A percentile compares a stretch with the other conserved stretches of the same genome.
Conservation (phyloP, 2,113 vertebrate species). For the Columbina picui region DNA sequence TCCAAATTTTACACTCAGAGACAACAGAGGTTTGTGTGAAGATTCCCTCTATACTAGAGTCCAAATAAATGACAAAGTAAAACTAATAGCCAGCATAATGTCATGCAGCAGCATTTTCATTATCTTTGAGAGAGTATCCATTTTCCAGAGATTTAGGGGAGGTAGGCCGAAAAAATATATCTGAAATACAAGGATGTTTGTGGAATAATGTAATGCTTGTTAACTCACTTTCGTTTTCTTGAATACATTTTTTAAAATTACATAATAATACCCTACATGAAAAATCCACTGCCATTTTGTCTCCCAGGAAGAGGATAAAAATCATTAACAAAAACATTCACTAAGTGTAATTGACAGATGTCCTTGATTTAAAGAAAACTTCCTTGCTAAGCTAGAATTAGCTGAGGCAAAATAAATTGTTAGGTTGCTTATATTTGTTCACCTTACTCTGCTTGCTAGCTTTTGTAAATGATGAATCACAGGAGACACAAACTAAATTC, state of each 20-base stretch:
- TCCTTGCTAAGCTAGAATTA: background rate
- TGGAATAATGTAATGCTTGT: background rate
- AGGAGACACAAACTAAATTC: background rate
- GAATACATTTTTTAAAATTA: background rate
- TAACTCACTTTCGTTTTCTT: background rate
- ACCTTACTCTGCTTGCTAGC: background rate
- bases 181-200: background rate
- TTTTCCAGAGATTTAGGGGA: background rate
- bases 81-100: background rate
- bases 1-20: constrained; percentile 94
- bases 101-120: background rate
- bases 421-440: background rate
- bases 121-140: background rate
- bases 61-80: background rate
- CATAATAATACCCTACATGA: background rate
- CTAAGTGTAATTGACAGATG: background rate
- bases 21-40: constrained; percentile 89
- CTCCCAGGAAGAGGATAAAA: background rate
- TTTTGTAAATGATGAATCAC: background rate
- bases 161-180: background rate
- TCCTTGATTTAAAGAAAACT: background rate
- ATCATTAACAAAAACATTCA: background rate
- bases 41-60: background rate
- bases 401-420: background rate
- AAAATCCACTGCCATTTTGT: background rate